phyloP scores from a whole-genome alignment of 1,140 invertebrate species.

The Scaptomyza graminum region DNA sequence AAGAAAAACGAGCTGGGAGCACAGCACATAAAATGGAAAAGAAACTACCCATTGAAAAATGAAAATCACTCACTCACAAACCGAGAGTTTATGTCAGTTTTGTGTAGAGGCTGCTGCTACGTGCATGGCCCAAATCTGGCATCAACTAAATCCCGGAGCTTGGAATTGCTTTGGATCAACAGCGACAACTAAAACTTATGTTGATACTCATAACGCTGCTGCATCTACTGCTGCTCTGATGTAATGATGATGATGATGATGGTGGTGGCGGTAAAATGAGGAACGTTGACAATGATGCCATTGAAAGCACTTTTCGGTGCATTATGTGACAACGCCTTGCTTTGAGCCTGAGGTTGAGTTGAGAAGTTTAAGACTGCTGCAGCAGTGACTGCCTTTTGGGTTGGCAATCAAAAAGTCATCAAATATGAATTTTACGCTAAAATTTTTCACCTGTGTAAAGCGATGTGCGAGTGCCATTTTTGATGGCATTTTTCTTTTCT shows the following conservation, averaged over 20 bases:
- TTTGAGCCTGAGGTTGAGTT: constrained; percentile 39
- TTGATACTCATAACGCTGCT: constrained; percentile 36
- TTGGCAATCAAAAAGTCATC: constrained; percentile 78
- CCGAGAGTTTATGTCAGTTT: neutral
- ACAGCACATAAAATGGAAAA: neutral
- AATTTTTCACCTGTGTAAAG: constrained; percentile 69
- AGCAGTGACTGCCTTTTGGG: constrained; percentile 39
- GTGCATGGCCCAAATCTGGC: constrained; percentile 34
- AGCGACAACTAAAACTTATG: constrained; percentile 36
- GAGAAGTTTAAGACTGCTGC: neutral
- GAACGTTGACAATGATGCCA: constrained; percentile 67
- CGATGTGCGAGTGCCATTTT: constrained; percentile 58
- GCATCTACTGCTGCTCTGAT: neutral
- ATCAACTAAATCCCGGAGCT: constrained; percentile 42
- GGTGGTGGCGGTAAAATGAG: constrained; percentile 38
- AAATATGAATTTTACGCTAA: constrained; percentile 78
- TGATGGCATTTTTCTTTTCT: constrained; percentile 46
- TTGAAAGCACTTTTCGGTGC: constrained; percentile 73
- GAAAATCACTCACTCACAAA: constrained; percentile 9
- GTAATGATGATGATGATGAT: constrained; percentile 38
- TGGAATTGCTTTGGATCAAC: constrained; percentile 50
- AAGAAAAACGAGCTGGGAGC: constrained; percentile 33
- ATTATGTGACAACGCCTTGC: constrained; percentile 59
- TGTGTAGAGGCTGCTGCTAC: neutral
- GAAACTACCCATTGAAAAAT: constrained; percentile 48